Base-by-base conservation (phyloP, 2,797 vertebrate species). In the Mormyrops boulengeri region DNA sequence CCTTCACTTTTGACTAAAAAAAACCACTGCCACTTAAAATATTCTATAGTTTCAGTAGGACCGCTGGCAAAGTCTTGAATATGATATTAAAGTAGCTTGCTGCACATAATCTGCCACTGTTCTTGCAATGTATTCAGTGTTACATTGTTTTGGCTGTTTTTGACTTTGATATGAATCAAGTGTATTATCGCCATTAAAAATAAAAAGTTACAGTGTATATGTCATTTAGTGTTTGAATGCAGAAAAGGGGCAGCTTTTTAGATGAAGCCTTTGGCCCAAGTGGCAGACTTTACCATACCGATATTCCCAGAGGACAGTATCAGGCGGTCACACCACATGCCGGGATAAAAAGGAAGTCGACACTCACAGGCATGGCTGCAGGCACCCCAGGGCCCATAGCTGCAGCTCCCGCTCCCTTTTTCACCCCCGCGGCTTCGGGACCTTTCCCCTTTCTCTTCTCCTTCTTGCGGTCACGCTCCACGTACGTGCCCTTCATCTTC, bases 401-500 rank as follows among this genome's bases (percentile, higher is more conserved):
- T 0, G 92, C 94, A 0, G 95, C 96, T 0, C 94, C 95, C 90
- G 95, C 96, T 0, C 94, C 95, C 91, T 98, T 98, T 93, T 98
- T 98, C 22, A 92, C 90, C 0, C 92, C 92, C 0, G 90, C 88
- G 0, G 88, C 88, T 6, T 98, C 97, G 0, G 96, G 93, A 11
- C 92, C 95, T 90, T 97, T 98, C 12, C 94, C 92, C 95, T 97
- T 98, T 92, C 95, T 97, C 92, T 97, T 97, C 92, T 98, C 97
- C 22, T 97, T 97, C 91, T 98, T 98, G 3, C 97, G 96, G 89
- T 98, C 98, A 2, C 98, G 96, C 91, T 99, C 97, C 73, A 99
- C 97, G 0, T 94, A 98, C 0, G 98, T 98, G 7, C 97, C 97
- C 91, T 99, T 99, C 97, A 98, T 98, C 93, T 98, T 98, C 19